phyloP scores from a whole-genome alignment of 1,140 invertebrate species.

The Drosophila erecta region DNA sequence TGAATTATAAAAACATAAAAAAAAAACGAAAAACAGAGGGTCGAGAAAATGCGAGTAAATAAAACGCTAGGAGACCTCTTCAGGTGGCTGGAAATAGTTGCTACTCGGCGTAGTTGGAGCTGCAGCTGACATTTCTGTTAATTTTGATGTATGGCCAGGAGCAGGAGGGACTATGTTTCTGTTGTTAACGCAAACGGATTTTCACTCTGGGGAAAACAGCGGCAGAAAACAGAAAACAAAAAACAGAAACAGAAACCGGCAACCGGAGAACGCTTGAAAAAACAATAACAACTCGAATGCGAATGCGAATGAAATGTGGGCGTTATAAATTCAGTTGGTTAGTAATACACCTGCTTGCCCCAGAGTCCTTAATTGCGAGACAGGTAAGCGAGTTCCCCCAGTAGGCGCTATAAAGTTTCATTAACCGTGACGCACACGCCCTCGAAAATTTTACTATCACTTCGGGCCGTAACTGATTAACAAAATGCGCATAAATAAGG shows the following conservation, averaged over 20 bases:
- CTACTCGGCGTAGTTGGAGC: slow-evolving; percentile 59
- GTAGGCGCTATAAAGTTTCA: slow-evolving; percentile 75
- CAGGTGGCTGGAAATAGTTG: slow-evolving; percentile 61
- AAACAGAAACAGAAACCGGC: slow-evolving; percentile 7
- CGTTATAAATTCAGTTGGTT: slow-evolving; percentile 58
- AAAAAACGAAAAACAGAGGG: slow-evolving; percentile 21
- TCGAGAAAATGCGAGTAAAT: slow-evolving; percentile 27
- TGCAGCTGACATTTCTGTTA: slow-evolving; percentile 82
- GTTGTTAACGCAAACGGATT: slow-evolving; percentile 68
- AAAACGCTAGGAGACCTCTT: slow-evolving; percentile 41
- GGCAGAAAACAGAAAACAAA: background rate
- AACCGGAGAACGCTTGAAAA: slow-evolving; percentile 60
- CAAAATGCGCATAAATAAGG: slow-evolving; percentile 72
- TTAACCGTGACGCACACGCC: slow-evolving; percentile 70
- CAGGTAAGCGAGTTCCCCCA: slow-evolving; percentile 36
- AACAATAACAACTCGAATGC: slow-evolving; percentile 65
- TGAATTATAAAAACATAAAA: slow-evolving; percentile 83
- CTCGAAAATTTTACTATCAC: slow-evolving; percentile 24
- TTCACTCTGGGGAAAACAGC: slow-evolving; percentile 43
- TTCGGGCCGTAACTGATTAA: slow-evolving; percentile 74
- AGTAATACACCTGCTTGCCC: slow-evolving; percentile 59
- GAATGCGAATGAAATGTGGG: slow-evolving; percentile 67
- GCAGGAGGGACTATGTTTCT: slow-evolving; percentile 33
- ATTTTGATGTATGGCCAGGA: slow-evolving; percentile 75
- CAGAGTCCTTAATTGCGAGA: slow-evolving; percentile 59